phyloP scores from a whole-genome alignment of 2,888 invertebrate genomes.

The Epicampocera succincta region DNA sequence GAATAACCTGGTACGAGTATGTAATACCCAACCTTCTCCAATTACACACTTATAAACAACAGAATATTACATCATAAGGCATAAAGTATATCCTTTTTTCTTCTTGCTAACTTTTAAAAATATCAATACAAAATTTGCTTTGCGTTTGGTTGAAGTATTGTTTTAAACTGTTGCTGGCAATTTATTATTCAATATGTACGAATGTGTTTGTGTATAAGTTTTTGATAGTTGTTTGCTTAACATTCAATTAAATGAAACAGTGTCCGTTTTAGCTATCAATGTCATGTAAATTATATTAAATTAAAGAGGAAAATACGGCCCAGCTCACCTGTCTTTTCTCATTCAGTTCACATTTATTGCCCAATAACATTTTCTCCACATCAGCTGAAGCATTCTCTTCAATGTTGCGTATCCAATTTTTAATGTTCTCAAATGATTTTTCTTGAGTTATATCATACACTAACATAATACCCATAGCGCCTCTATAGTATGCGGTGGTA shows the following conservation, averaged over 20 bases:
- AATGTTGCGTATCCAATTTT: slow-evolving; percentile 99
- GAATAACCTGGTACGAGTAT: background rate
- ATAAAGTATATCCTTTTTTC: slow-evolving; percentile 35
- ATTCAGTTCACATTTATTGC: slow-evolving; percentile 99
- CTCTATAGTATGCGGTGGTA: slow-evolving; percentile 99
- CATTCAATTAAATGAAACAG: background rate
- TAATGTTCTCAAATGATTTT: slow-evolving; percentile 99
- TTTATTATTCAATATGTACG: background rate
- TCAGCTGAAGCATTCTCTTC: slow-evolving; percentile 99
- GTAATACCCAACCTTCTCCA: background rate
- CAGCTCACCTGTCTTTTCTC: slow-evolving; percentile 91
- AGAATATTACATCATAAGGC: slow-evolving; percentile 54
- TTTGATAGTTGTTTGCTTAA: background rate
- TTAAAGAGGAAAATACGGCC: background rate
- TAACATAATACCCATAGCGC: slow-evolving; percentile 99
- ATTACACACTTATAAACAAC: background rate
- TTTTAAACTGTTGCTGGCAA: background rate
- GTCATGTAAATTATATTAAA: background rate
- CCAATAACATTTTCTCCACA: slow-evolving; percentile 99
- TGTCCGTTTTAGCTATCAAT: background rate
- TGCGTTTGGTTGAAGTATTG: background rate
- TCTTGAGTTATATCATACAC: slow-evolving; percentile 99
- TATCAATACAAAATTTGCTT: background rate
- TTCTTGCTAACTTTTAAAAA: background rate
- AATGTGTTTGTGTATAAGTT: background rate